Percentiles rank a stretch among this genome's conserved stretches.
Evolutionary conservation across 2,113 vertebrate species (phyloP).

Genomic region (Myotis lucifugus): DNA sequence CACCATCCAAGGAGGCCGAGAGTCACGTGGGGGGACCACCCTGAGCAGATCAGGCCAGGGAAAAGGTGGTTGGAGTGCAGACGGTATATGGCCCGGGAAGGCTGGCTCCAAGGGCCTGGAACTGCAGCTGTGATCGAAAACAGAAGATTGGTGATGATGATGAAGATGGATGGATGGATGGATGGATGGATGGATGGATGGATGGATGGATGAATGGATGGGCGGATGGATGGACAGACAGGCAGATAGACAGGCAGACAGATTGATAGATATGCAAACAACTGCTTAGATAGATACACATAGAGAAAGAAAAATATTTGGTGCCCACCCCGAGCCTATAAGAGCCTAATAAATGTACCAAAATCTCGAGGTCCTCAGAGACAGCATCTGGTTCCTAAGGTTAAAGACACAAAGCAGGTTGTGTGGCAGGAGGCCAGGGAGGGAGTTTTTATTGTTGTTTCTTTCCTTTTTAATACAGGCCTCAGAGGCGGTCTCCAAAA

Average conservation of each 20-base stretch:
- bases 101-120: no score
- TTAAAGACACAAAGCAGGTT: constrained; percentile 45
- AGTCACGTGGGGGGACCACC: not conserved
- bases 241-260: not conserved
- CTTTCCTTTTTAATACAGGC: constrained; percentile 39
- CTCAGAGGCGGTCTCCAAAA: not conserved
- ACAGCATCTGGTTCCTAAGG: constrained; percentile 8
- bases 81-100: accelerated
- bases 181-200: not conserved
- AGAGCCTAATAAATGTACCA: not conserved
- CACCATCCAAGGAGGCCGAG: not conserved
- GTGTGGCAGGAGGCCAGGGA: not conserved
- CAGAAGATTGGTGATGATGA: not conserved
- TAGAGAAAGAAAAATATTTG: not conserved
- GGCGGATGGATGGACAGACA: not conserved
- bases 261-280: not conserved
- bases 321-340: not conserved
- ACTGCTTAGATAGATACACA: not conserved
- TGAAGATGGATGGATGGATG: not conserved
- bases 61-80: not conserved
- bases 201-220: not conserved
- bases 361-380: not conserved
- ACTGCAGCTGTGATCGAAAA: not conserved
- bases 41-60: not conserved
- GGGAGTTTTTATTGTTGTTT: not conserved